Conservation (phyloP, 2,888 invertebrate genomes). For the Scrobipalpa costella region DNA sequence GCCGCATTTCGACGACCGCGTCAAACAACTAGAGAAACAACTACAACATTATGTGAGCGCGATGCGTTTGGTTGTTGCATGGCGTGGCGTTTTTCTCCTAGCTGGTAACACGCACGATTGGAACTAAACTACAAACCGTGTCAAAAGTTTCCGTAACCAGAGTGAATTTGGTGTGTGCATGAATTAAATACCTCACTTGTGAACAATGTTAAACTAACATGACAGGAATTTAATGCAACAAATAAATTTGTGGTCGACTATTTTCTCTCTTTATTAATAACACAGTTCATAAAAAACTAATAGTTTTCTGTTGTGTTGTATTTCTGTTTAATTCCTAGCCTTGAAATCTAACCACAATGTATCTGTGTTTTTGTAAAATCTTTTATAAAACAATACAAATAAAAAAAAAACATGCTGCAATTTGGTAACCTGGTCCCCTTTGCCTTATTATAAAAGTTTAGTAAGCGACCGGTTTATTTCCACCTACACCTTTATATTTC, state of each 20-base stretch:
- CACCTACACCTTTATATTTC: background rate
- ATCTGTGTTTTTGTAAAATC: no score
- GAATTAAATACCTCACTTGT: background rate
- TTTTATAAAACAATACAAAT: no score
- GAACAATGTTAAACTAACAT: background rate
- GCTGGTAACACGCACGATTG: constrained; percentile 46
- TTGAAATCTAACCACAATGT: background rate
- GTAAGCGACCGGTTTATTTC: no score
- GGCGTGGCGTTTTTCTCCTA: constrained; percentile 47
- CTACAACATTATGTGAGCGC: constrained; percentile 74
- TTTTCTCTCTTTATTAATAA: background rate
- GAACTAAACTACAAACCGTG: background rate
- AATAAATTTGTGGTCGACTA: no score
- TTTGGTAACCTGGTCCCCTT: no score
- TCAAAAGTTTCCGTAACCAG: background rate
- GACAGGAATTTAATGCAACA: background rate
- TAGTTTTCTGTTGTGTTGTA: background rate
- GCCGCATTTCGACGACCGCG: constrained; percentile 91
- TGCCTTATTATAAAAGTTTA: no score
- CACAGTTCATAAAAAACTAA: background rate
- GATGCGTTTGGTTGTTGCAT: constrained; percentile 37
- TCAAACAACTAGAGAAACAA: constrained; percentile 86
- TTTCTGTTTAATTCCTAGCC: background rate
- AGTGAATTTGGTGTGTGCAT: constrained; percentile 14
- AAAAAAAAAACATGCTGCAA: no score